Conservation (phyloP, 2,113 vertebrate genomes). For the Grammomys surdaster region DNA sequence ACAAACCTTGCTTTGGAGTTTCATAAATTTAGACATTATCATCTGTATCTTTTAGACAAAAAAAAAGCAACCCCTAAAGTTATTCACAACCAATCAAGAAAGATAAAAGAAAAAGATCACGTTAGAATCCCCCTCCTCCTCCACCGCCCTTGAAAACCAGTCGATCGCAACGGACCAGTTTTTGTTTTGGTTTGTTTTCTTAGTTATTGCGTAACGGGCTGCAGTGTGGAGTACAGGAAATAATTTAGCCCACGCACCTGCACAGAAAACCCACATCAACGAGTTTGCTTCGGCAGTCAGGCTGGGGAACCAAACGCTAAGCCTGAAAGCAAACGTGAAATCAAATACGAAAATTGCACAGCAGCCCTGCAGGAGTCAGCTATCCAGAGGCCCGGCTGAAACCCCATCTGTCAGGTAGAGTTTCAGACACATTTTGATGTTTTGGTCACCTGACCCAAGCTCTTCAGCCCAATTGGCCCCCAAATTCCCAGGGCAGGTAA, state of each 20-base stretch:
- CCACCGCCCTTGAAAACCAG: constrained; percentile 46
- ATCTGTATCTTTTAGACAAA: background rate
- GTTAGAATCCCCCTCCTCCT: constrained; percentile 8
- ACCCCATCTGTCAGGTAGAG: constrained; percentile 94
- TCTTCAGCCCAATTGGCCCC: constrained; percentile 92
- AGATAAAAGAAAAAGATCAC: constrained; percentile 54
- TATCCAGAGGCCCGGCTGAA: constrained; percentile 96
- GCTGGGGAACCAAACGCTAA: constrained; percentile 93
- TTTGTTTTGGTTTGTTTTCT: constrained; percentile 13
- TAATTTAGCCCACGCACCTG: constrained; percentile 88
- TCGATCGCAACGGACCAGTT: background rate
- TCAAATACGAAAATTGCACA: constrained; percentile 99
- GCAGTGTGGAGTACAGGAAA: constrained; percentile 86
- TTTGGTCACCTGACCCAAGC: constrained; percentile 94
- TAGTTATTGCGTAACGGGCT: constrained; percentile 84
- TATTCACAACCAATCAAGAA: constrained; percentile 57
- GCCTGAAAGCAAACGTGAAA: constrained; percentile 99
- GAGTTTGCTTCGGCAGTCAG: constrained; percentile 88
- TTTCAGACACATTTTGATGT: constrained; percentile 95
- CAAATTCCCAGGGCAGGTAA: constrained; percentile 93
- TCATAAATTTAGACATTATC: constrained; percentile 27
- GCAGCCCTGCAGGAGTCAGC: constrained; percentile 93
- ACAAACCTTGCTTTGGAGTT: constrained; percentile 44
- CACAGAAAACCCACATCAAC: constrained; percentile 85
- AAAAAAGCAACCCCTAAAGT: constrained; percentile 33